These are phyloP conservation scores for Lepidurus apus DNA, from an alignment of 1,140 invertebrate genomes.

Conservation along the genomic window DNA sequence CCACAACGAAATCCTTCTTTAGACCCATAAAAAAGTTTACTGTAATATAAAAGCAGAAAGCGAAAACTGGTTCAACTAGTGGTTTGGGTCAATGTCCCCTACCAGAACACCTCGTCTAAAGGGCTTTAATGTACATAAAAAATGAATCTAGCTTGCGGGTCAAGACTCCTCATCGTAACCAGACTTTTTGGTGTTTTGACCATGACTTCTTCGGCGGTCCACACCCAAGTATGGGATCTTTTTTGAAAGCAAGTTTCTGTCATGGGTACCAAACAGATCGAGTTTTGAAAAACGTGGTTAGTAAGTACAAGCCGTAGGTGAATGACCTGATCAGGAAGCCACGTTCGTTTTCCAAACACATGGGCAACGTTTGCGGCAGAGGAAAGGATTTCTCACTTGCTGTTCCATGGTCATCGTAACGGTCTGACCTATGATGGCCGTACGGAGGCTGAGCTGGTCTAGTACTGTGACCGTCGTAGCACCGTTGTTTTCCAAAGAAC, in stretches of 20 bases:
- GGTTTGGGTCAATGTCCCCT: background rate
- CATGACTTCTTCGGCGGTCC: slow-evolving; percentile 6
- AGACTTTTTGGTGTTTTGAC: background rate
- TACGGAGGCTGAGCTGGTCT: background rate
- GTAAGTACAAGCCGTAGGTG: background rate
- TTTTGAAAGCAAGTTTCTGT: background rate
- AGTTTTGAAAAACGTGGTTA: background rate
- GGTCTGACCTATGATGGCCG: background rate
- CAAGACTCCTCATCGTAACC: background rate
- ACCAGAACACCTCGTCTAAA: background rate
- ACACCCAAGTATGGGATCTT: slow-evolving; percentile 7
- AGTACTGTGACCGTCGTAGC: background rate
- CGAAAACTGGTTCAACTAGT: slow-evolving; percentile 5
- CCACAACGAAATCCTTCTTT: background rate
- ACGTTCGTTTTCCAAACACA: background rate
- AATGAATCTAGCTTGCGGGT: slow-evolving; percentile 13
- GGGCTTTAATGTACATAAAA: background rate
- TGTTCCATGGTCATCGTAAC: background rate
- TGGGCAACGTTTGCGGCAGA: background rate
- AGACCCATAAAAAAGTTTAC: background rate
- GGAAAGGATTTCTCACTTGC: background rate
- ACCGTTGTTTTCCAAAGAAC: background rate
- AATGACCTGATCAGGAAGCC: background rate
- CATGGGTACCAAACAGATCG: background rate
- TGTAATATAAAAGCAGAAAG: background rate